Percentiles rank a stretch among this genome's conserved stretches.
Evolutionary conservation across 2,888 invertebrate species (phyloP).

Genomic region (Crematogaster levior): DNA sequence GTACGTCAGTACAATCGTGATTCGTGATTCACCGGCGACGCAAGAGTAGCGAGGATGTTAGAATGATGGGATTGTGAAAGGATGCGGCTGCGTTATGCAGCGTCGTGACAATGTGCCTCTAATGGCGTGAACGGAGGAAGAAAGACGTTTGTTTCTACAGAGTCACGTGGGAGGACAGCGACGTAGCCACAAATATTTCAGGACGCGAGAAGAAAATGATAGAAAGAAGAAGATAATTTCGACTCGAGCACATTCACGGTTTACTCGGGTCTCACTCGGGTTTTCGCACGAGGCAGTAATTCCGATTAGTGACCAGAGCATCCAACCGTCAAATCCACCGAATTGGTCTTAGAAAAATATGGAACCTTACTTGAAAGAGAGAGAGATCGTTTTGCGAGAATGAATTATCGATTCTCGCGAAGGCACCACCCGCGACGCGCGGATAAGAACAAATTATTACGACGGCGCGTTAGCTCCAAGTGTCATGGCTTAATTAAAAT

Average conservation of each 20-base stretch:
- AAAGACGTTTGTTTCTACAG: slow-evolving; percentile 71
- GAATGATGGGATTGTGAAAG: slow-evolving; percentile 33
- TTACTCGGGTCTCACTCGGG: neutral
- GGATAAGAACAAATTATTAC: slow-evolving; percentile 76
- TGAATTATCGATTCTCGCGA: slow-evolving; percentile 25
- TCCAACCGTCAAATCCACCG: neutral
- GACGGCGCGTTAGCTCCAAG: slow-evolving; percentile 66
- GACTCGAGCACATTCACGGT: neutral
- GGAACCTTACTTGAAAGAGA: neutral
- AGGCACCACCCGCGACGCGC: slow-evolving; percentile 67
- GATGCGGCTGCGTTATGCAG: slow-evolving; percentile 11
- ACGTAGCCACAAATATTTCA: slow-evolving; percentile 71
- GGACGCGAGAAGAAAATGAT: slow-evolving; percentile 10
- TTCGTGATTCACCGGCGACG: slow-evolving; percentile 9
- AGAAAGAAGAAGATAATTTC: no score
- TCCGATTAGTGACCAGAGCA: neutral
- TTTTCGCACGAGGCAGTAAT: neutral
- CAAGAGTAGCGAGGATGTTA: slow-evolving; percentile 18
- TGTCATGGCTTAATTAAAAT: slow-evolving; percentile 75
- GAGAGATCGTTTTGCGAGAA: neutral
- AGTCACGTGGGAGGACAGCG: slow-evolving; percentile 76
- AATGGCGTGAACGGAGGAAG: slow-evolving; percentile 63
- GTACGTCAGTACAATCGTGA: neutral
- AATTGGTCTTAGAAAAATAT: neutral
- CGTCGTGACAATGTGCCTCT: slow-evolving; percentile 48